phyloP scores from a whole-genome alignment of 2,888 invertebrate genomes.

The Boloria euphrosyne region DNA sequence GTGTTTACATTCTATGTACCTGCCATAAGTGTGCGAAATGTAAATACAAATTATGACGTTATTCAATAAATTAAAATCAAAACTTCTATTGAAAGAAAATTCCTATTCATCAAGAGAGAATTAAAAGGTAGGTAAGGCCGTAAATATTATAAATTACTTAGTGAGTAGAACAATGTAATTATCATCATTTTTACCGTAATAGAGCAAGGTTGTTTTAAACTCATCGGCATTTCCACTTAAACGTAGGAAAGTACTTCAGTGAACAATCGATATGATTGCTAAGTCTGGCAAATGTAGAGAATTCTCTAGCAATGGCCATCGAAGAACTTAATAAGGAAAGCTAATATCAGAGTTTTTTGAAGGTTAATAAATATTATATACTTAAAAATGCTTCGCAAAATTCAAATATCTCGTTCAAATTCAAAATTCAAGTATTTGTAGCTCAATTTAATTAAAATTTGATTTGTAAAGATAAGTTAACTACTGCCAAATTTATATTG shows the following conservation, averaged over 20 bases:
- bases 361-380: slow-evolving; percentile 41
- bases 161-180: slow-evolving; percentile 18
- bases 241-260: slow-evolving; percentile 22
- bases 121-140: too few species aligned
- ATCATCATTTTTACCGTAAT: slow-evolving; percentile 24
- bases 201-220: slow-evolving; percentile 26
- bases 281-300: slow-evolving; percentile 13
- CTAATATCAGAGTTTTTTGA: slow-evolving; percentile 52
- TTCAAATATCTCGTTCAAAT: slow-evolving; percentile 16
- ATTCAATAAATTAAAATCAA: too few species aligned
- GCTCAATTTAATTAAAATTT: slow-evolving; percentile 5
- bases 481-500: too few species aligned
- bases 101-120: too few species aligned
- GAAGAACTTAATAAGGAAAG: slow-evolving; percentile 52
- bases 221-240: slow-evolving; percentile 22
- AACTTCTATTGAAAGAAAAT: too few species aligned
- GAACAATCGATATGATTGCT: slow-evolving; percentile 10
- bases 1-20: not conserved
- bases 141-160: slow-evolving; percentile 4
- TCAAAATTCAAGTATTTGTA: slow-evolving; percentile 16
- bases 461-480: not conserved
- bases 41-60: not conserved
- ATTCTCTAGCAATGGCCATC: slow-evolving; percentile 41
- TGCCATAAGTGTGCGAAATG: slow-evolving; percentile 1
- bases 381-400: slow-evolving; percentile 11